Evolutionary conservation across 1,140 invertebrate genomes (phyloP), one percentile per base, ranked within the genome.

Genomic region (Phymorhynchus buccinoides): DNA sequence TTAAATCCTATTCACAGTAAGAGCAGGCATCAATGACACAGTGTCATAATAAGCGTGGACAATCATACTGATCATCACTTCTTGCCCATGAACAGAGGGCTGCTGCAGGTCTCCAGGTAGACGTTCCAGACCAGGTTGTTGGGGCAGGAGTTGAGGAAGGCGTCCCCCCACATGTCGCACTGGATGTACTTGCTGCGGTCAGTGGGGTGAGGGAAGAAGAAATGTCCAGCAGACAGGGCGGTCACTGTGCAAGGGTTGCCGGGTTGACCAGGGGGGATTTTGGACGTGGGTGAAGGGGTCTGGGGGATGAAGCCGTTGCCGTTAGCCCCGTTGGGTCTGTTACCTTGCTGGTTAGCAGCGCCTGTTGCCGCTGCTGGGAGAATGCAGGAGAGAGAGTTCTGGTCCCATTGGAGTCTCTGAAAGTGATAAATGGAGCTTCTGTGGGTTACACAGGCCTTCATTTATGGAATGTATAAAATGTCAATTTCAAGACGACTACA

Each of bases 111-210:
- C 48, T 88, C 68, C 7, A 68, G 66, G 48, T 80, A 80, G 56
- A 84, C 85, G 83, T 89, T 89, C 89, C 89, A 90, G 30, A 89
- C 73, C 35, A 87, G 86, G 41, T 86, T 87, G 16, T 77, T 44
- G 22, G 87, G 88, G 82, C 89, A 90, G 77, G 77, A 62, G 35
- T 86, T 86, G 30, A 86, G 78, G 30, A 83, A 88, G 0, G 80
- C 66, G 7, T 87, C 22, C 1, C 89, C 89, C 85, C 86, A 88
- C 1, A 82, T 78, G 68, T 88, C 86, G 77, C 89, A 88, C n/a
- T 88, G 85, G 82, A 89, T 87, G 81, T 84, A 89, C 77, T 88
- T 88, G 37, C 73, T 80, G 0, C 71, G 66, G 56, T 66, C 32
- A 18, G 12, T 52, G 16, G 89, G 87, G 48, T 89, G 84, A 7